Conservation (phyloP, 2,888 invertebrate genomes). For the Latrodectus hesperus region DNA sequence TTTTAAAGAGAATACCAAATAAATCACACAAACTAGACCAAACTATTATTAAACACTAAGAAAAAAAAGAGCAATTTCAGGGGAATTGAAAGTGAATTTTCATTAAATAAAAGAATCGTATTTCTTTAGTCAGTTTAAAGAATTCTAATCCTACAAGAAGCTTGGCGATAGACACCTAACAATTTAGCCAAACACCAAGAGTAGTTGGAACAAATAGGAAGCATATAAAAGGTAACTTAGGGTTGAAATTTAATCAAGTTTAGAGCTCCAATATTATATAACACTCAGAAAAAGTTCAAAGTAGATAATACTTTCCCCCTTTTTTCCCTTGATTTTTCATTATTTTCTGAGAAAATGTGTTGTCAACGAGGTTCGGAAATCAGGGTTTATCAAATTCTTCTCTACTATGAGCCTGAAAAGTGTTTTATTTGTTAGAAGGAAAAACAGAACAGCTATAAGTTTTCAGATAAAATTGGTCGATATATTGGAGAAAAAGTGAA, state of each 20-base stretch:
- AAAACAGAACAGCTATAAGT: not conserved
- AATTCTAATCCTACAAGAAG: no score
- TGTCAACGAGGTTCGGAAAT: constrained; percentile 33
- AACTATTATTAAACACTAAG: no score
- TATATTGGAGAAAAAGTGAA: no score
- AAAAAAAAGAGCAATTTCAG: no score
- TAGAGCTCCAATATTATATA: constrained; percentile 24
- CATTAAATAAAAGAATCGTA: no score
- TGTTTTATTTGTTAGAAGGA: constrained; percentile 3
- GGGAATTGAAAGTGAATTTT: no score
- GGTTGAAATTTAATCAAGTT: constrained; percentile 41
- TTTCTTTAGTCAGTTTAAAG: no score
- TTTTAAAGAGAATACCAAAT: no score
- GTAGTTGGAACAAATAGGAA: not conserved
- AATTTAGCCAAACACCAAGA: no score
- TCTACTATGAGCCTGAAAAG: constrained; percentile 25
- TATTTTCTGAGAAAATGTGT: constrained; percentile 1
- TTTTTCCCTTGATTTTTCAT: not conserved
- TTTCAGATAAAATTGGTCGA: no score
- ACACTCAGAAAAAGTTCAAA: constrained; percentile 18
- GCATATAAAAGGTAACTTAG: constrained; percentile 2
- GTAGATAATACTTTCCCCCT: constrained; percentile 1
- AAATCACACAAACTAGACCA: no score
- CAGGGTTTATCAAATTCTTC: constrained; percentile 37
- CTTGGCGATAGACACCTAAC: no score